These are phyloP conservation scores for Frankliniella intonsa DNA, from an alignment of 2,888 invertebrate genomes.

Conservation along the genomic window DNA sequence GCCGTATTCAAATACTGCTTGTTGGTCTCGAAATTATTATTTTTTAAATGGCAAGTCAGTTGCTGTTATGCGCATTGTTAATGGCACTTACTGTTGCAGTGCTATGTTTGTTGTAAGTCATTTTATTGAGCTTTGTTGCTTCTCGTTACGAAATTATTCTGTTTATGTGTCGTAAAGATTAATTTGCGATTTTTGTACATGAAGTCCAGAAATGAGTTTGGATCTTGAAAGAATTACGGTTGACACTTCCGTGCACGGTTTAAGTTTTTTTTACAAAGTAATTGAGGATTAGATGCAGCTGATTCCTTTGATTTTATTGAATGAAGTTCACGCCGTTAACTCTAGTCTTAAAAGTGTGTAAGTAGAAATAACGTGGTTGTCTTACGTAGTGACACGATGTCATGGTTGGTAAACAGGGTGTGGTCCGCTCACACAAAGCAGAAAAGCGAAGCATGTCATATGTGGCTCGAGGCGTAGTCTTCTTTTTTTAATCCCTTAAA, in stretches of 20 bases:
- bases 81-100: not conserved
- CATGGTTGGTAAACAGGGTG: slow-evolving; percentile 26
- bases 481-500: not conserved
- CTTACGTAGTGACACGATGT: slow-evolving; percentile 16
- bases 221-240: not conserved
- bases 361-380: slow-evolving; percentile 25
- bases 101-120: slow-evolving; percentile 22
- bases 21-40: not conserved
- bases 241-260: slow-evolving; percentile 2
- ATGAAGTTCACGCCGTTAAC: slow-evolving; percentile 24
- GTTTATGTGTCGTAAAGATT: not conserved
- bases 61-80: not conserved
- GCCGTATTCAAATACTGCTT: not conserved
- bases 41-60: not conserved
- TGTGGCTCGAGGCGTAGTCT: slow-evolving; percentile 18
- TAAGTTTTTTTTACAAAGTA: not conserved
- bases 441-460: slow-evolving; percentile 24
- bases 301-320: slow-evolving; percentile 7
- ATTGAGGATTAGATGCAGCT: not conserved
- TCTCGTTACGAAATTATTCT: not conserved
- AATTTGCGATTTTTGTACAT: not conserved
- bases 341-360: slow-evolving; percentile 26
- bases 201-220: not conserved
- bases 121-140: slow-evolving; percentile 19
- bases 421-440: slow-evolving; percentile 19